phyloP scores from a whole-genome alignment of 92 coral and sea anemone species.

The Palythoa grandiflora region DNA sequence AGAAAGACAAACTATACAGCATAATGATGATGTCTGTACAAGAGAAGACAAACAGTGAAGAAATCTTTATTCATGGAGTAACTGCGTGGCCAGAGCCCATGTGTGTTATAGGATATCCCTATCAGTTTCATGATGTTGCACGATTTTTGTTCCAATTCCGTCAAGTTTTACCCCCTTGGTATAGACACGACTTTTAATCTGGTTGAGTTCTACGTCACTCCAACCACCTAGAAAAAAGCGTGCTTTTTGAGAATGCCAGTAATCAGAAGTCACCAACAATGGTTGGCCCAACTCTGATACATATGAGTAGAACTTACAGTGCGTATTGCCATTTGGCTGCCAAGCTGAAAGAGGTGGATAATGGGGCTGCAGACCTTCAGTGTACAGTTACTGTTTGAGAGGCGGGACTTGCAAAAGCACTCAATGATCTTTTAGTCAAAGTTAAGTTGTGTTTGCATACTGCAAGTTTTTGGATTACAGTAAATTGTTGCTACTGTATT shows the following conservation, averaged over 20 bases:
- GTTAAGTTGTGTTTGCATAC: neutral
- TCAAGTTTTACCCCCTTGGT: slow-evolving; percentile 25
- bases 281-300: slow-evolving; percentile 68
- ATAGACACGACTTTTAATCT: slow-evolving; percentile 76
- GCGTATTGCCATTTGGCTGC: slow-evolving; percentile 65
- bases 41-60: slow-evolving; percentile 47
- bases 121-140: slow-evolving; percentile 69
- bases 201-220: slow-evolving; percentile 68
- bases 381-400: slow-evolving; percentile 69
- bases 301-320: slow-evolving; percentile 61
- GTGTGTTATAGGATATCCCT: slow-evolving; percentile 66
- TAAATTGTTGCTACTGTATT: neutral
- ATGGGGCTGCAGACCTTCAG: slow-evolving; percentile 61
- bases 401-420: slow-evolving; percentile 60
- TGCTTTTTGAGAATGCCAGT: slow-evolving; percentile 51
- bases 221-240: slow-evolving; percentile 65
- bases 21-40: slow-evolving; percentile 60
- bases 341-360: slow-evolving; percentile 65
- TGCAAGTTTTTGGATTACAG: slow-evolving; percentile 2
- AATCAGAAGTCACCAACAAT: slow-evolving; percentile 55
- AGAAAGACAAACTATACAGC: slow-evolving; percentile 62
- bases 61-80: slow-evolving; percentile 57
- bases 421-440: slow-evolving; percentile 1
- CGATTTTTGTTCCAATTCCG: slow-evolving; percentile 54
- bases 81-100: slow-evolving; percentile 73